Evolutionary conservation across 37 sponge, comb jelly and placozoan genomes (phyloP), one percentile per base, ranked within the genome.

Genomic region (Mnemiopsis leidyi): DNA sequence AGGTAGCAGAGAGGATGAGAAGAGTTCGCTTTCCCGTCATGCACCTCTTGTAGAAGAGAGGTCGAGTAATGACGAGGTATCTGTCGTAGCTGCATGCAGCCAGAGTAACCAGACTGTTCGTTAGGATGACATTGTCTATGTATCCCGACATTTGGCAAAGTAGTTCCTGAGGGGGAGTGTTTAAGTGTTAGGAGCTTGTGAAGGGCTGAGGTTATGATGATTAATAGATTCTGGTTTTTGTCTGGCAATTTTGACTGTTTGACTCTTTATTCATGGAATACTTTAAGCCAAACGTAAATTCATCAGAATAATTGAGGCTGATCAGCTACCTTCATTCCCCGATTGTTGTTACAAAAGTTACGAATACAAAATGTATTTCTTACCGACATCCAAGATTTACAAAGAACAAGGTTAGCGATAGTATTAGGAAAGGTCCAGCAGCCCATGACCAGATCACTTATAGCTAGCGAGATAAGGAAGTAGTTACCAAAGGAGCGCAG

Each of bases 101-200:
- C 48, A 85, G 48, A 0, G 90, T 85, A n/a, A 85, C 61, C 90
- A 85, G 23, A 26, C 61, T 40, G 90, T 85, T 85, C 20, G 90
- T 85, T 25, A 85, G 90, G 61, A 85, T 85, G 90, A 85, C 90
- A 25, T 85, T 85, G 61, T 85, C 90, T 20, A 85, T 85, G 61
- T 85, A 85, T 3, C 90, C 90, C 2, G 61, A 40, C 36, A 85
- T 85, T 26, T 85, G 61, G 35, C 90, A 85, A 23, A 85, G 38
- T 3, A 85, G 24, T 61, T 25, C 90, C 90, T 85, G 39, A 23
- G 24, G 13, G 61, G 61, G 61, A 18, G 61, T n/a, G n/a, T n/a
- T n/a, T n/a, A 48, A 48, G 13, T 48, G 61, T 48, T 48, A 48
- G 61, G 61, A n/a, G n/a, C n/a, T n/a, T n/a, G n/a, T n/a, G n/a